Evolutionary conservation across 2,888 invertebrate species (phyloP), one percentile per base, ranked within the genome.

Genomic region (Charanyca ferruginea): DNA sequence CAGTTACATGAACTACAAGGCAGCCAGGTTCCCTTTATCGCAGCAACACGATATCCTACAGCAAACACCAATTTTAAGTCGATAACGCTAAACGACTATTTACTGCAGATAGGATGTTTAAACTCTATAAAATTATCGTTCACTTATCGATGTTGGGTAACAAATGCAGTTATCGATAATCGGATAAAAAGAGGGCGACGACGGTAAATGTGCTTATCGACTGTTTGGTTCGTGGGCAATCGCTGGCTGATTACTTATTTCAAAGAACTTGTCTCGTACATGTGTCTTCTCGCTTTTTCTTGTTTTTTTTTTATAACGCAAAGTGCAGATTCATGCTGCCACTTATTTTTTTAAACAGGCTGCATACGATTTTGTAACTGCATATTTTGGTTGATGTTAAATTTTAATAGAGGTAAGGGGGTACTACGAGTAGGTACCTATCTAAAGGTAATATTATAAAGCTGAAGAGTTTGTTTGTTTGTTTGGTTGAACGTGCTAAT

Each of bases 81-180:
- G 75, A 83, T 81, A 83, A 70, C 75, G 64, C 45, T 66, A 61
- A 79, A 71, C 78, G 78, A 76, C 70, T 81, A 75, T 79, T 82
- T 82, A 79, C 75, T 67, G 48, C 74, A 75, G 80, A 83, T 85
- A 83, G 74, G 80, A 67, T 81, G 85, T 86, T 84, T 83, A 80
- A 84, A 84, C 81, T 81, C 77, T 65, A 85, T 84, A 83, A 84
- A 86, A 84, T 84, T 85, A 83, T 85, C 85, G 81, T 59, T 79
- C 73, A 66, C 79, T 85, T 89, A 88, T 85, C 89, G 83, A 80
- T 83, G 79, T 85, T 83, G 83, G 79, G 82, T 80, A 85, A 85
- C 81, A 72, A 84, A 78, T 80, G 83, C 84, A 80, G 69, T 83
- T 84, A 81, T 80, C 77, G 85, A 82, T 83, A 83, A 80, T 79